A percentile compares a stretch with the other conserved stretches of the same genome.
Evolutionary conservation across 2,113 vertebrate species (phyloP).

Genomic region (Sitta europaea): DNA sequence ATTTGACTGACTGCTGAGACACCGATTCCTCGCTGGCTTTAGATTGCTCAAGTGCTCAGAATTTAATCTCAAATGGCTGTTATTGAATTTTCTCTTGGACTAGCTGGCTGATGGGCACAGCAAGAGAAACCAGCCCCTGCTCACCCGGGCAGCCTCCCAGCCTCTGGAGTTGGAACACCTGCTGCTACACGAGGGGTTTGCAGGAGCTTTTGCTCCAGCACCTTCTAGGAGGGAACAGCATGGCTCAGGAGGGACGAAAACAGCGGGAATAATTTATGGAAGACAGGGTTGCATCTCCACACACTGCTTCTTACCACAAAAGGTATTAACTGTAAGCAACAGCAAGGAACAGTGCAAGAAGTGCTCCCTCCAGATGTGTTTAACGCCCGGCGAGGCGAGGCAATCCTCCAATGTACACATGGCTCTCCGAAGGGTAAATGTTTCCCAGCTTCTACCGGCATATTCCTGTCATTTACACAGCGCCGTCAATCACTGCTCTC

Average conservation of each 20-base stretch:
- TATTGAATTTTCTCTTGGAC: conserved; percentile 7
- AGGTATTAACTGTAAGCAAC: not conserved
- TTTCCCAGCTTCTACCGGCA: conserved; percentile 35
- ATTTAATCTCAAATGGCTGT: conserved; percentile 62
- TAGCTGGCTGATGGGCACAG: not conserved
- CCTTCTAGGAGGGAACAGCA: not conserved
- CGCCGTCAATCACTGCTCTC: conserved; percentile 57
- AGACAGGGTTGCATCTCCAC: not conserved
- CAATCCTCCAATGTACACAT: conserved; percentile 64
- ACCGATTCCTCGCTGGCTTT: conserved; percentile 49
- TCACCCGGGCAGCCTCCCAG: not conserved
- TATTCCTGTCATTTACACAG: conserved; percentile 64
- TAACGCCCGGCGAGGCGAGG: not conserved
- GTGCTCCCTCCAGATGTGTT: conserved; percentile 15
- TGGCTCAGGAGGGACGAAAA: not conserved
- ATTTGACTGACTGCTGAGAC: conserved; percentile 56
- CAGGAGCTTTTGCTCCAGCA: not conserved
- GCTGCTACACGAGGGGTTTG: accelerated
- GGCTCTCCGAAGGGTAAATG: conserved; percentile 52
- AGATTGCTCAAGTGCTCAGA: conserved; percentile 58
- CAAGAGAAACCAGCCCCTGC: not conserved
- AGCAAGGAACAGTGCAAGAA: not conserved
- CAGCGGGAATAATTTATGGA: not conserved
- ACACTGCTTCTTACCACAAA: not conserved
- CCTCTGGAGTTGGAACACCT: not conserved